Base-by-base conservation (phyloP, 2,113 vertebrate species). In the Atrichornis clamosus region DNA sequence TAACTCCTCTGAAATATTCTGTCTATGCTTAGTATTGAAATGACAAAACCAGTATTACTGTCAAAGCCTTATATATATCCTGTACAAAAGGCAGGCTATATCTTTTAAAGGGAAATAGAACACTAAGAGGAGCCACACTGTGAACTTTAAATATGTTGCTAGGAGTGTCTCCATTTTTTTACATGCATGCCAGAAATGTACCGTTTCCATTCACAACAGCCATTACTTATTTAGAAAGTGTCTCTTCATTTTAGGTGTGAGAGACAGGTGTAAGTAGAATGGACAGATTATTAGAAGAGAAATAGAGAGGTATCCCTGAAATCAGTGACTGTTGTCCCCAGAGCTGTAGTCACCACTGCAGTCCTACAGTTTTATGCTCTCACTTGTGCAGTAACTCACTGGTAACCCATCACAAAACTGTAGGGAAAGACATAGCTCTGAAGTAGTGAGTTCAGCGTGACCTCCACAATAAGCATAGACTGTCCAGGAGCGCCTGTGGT, bases 371-470 rank as follows among this genome's bases (percentile, higher is more conserved):
- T 89, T 64, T 53, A 20, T 50, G 16, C 5, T 23, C 3, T 46
- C 44, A 15, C 3, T 60, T 39, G 13, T 5, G 20, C 4, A 24
- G 20, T 35, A 60, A 30, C 7, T 35, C 0, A 0, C 9, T 33
- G 16, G 14, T 70, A 93, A 52, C 14, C 11, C 11, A 10, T 12
- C 44, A 32, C 15, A 76, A 41, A 85, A 47, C 6, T 42, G 5
- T 2, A 8, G 9, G 9, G 27, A 65, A 68, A 27, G 12, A 9
- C 35, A 13, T 20, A 58, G 24, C 46, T 58, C 27, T 28, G 30
- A 64, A 46, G 11, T 4, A 68, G 7, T 14, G 28, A 32, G 52
- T n/a, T 82, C 39, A 56, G 13, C 1, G 3, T 52, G 41, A 63
- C 44, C 26, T 84, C 78, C 64, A 21, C 11, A 37, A 19, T 26